A percentile compares a stretch with the other conserved stretches of the same genome.
Evolutionary conservation across 2,113 vertebrate genomes (phyloP).

Genomic region (Ceyx melanurus): DNA sequence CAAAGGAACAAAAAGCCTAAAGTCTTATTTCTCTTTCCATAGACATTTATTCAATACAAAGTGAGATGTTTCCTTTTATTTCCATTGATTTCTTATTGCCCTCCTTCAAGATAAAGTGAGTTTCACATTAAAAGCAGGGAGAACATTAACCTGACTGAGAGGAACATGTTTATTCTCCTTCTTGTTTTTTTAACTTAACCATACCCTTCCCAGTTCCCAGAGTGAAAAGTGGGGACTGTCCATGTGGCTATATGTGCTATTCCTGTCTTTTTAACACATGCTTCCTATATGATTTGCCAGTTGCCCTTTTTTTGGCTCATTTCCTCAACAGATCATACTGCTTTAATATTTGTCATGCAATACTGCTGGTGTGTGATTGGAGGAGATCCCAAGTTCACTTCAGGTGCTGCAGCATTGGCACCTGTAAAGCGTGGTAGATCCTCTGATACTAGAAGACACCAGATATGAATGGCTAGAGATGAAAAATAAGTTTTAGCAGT

Average conservation of each 20-base stretch:
- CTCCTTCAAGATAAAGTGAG: neutral
- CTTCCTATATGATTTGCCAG: neutral
- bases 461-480: neutral
- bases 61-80: conserved; percentile 20
- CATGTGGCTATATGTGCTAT: neutral
- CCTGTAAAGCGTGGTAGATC: neutral
- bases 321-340: neutral
- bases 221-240: neutral
- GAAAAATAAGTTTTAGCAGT: neutral
- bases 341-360: neutral
- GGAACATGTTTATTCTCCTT: neutral
- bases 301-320: neutral
- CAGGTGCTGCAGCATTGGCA: neutral
- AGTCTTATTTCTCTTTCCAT: conserved; percentile 9
- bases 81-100: conserved; percentile 33
- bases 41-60: neutral
- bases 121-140: neutral
- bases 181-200: neutral
- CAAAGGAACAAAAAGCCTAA: neutral
- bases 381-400: neutral
- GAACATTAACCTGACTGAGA: neutral
- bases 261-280: neutral
- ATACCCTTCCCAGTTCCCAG: neutral
- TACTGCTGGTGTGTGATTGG: neutral
- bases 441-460: neutral